These are phyloP conservation scores for Vanessa tameamea DNA, from an alignment of 1,140 invertebrate species.

Conservation along the genomic window DNA sequence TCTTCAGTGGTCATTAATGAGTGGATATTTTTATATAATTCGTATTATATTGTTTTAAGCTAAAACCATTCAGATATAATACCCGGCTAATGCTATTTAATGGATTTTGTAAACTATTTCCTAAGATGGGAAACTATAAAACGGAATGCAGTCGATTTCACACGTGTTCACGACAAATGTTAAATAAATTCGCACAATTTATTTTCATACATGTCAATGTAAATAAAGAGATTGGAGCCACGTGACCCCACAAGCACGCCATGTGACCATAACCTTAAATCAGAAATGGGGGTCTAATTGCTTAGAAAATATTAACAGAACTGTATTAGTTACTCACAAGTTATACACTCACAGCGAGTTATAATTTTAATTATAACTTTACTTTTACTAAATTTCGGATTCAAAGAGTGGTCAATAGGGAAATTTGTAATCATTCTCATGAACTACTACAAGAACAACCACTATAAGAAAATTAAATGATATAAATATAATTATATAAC, in stretches of 20 bases:
- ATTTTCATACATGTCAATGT: slow-evolving; percentile 64
- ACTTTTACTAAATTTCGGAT: too few relatives aligned
- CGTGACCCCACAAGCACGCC: slow-evolving; percentile 66
- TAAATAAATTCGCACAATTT: slow-evolving; percentile 49
- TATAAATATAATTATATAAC: too few relatives aligned
- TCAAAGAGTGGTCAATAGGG: too few relatives aligned
- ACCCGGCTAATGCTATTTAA: too few relatives aligned
- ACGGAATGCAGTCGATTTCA: not conserved
- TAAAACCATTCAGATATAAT: too few relatives aligned
- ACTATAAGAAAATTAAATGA: too few relatives aligned
- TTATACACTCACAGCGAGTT: slow-evolving; percentile 30
- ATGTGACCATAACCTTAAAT: slow-evolving; percentile 71
- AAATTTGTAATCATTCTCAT: too few relatives aligned
- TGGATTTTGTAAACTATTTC: too few relatives aligned
- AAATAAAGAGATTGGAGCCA: slow-evolving; percentile 74
- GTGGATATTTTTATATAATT: too few relatives aligned
- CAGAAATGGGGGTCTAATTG: slow-evolving; percentile 75
- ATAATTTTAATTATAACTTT: not conserved
- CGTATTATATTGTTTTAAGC: too few relatives aligned
- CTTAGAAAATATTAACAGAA: slow-evolving; percentile 72
- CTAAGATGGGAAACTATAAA: not conserved
- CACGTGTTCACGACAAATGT: not conserved
- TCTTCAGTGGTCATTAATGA: too few relatives aligned
- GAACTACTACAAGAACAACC: too few relatives aligned
- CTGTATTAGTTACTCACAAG: slow-evolving; percentile 45